Conservation (phyloP, 2,113 vertebrate genomes). For the Labeo catla region DNA sequence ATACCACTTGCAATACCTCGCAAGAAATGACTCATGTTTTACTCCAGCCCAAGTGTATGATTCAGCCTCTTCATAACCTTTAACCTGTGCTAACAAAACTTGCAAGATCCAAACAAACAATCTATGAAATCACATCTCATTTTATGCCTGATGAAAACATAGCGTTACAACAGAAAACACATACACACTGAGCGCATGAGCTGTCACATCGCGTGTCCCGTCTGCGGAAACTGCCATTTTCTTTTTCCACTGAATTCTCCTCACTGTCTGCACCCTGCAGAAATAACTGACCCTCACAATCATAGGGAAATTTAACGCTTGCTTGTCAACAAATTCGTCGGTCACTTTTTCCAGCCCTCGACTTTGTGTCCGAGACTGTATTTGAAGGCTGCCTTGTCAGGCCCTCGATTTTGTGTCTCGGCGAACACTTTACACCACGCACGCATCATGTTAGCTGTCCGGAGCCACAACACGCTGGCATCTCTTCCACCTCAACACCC, state of each 20-base stretch:
- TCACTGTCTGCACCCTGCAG: conserved; percentile 17
- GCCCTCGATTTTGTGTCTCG: not conserved
- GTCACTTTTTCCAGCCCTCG: not conserved
- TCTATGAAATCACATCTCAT: conserved; percentile 12
- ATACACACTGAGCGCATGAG: conserved; percentile 4
- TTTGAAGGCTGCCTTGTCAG: not conserved
- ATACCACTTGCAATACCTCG: not conserved
- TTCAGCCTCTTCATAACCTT: conserved; percentile 26
- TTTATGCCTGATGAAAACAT: not conserved
- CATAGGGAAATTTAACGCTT: not conserved
- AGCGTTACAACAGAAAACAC: not conserved
- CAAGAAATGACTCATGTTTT: not conserved
- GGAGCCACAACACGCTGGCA: conserved; percentile 78
- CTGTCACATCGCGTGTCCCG: conserved; percentile 41
- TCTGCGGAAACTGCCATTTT: conserved; percentile 3
- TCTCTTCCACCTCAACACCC: conserved; percentile 88
- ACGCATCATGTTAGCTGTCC: conserved; percentile 66
- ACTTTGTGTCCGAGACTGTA: conserved; percentile 1
- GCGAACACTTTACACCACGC: not conserved
- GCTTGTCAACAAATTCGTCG: conserved; percentile 22
- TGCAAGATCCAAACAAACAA: conserved; percentile 46
- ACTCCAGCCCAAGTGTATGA: not conserved
- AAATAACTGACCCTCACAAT: conserved; percentile 17
- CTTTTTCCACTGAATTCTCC: conserved; percentile 6
- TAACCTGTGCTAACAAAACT: not conserved